phyloP scores from a whole-genome alignment of 2,888 invertebrate genomes.

The Hetaerina titia region DNA sequence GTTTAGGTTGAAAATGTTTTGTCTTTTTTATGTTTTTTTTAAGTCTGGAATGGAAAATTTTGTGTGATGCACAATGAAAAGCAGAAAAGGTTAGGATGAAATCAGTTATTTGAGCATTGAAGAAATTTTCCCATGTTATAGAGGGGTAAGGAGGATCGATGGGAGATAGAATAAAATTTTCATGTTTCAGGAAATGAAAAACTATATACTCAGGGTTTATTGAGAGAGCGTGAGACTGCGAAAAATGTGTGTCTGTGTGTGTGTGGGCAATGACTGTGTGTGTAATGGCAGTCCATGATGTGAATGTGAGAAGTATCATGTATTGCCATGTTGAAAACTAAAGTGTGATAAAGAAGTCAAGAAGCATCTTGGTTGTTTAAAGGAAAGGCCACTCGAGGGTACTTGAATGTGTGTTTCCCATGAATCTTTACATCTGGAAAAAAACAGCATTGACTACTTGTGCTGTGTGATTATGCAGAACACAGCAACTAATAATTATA shows the following conservation, averaged over 20 bases:
- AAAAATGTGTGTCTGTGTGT: conserved; percentile 59
- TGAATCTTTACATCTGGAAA: conserved; percentile 49
- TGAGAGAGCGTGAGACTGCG: conserved; percentile 66
- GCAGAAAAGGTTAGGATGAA: neutral
- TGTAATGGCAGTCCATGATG: conserved; percentile 65
- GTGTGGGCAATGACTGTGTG: conserved; percentile 27
- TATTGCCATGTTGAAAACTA: conserved; percentile 49
- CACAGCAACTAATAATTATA: conserved; percentile 36
- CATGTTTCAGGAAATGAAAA: conserved; percentile 63
- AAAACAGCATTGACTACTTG: conserved; percentile 49
- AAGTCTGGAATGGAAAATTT: conserved; percentile 47
- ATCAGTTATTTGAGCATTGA: conserved; percentile 20
- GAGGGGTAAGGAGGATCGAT: neutral
- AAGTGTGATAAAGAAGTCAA: conserved; percentile 64
- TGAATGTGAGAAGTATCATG: conserved; percentile 50
- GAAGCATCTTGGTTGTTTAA: conserved; percentile 57
- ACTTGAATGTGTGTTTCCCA: conserved; percentile 50
- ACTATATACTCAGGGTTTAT: conserved; percentile 66
- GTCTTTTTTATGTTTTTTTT: conserved; percentile 55
- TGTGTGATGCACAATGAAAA: conserved; percentile 46
- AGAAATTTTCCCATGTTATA: conserved; percentile 41
- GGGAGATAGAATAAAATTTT: conserved; percentile 48
- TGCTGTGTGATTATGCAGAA: conserved; percentile 18
- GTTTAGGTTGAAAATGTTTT: conserved; percentile 63
- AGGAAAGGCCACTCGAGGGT: conserved; percentile 36